Conservation (phyloP, 2,888 invertebrate genomes). For the Rugalucina vietnamica region DNA sequence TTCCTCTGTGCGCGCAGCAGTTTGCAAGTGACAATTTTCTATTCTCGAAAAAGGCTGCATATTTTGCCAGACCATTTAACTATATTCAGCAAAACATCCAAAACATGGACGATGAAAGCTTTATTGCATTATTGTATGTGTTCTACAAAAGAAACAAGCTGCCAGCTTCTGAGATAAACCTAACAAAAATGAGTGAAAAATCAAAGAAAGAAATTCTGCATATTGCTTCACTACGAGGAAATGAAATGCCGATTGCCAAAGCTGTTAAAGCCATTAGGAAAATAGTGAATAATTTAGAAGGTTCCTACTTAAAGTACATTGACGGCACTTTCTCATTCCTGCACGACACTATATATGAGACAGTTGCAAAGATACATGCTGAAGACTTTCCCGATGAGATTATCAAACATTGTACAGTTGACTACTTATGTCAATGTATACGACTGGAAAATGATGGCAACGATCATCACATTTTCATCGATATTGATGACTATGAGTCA, state of each 20-base stretch:
- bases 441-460: not conserved
- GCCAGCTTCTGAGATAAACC: not conserved
- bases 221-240: not conserved
- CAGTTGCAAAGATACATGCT: not conserved
- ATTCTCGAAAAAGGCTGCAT: not conserved
- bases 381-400: not conserved
- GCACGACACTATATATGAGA: not conserved
- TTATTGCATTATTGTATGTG: not conserved
- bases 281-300: not conserved
- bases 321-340: not conserved
- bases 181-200: not conserved
- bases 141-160: not conserved
- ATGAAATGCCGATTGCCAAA: not conserved
- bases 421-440: not conserved
- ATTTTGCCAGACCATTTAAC: not conserved
- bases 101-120: not conserved
- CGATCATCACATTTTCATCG: not conserved
- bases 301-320: not conserved
- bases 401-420: not conserved
- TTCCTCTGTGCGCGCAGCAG: not conserved
- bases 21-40: not conserved
- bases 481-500: not conserved
- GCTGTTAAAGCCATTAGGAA: not conserved
- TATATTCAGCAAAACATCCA: not conserved
- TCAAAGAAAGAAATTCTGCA: not conserved